phyloP scores from a whole-genome alignment of 2,888 invertebrate species.

The Polylopha cassiicola region DNA sequence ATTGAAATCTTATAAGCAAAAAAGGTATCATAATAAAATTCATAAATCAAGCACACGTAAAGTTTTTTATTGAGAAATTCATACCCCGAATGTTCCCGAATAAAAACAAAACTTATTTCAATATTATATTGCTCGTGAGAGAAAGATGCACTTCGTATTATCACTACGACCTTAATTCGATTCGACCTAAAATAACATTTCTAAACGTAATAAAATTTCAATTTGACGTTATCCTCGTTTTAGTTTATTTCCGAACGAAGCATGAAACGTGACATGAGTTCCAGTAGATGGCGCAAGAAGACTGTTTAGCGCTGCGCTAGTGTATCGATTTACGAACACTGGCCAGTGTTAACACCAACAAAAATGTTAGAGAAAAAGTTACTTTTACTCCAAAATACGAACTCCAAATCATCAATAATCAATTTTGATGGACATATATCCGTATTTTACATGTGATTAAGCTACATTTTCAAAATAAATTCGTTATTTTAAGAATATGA shows the following conservation, averaged over 20 bases:
- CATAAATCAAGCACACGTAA: too few species aligned
- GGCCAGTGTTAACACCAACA: slow-evolving; percentile 51
- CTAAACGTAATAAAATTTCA: not conserved
- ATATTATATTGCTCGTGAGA: too few species aligned
- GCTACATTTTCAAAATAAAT: slow-evolving; percentile 5
- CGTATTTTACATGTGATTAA: not conserved
- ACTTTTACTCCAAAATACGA: not conserved
- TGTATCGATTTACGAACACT: slow-evolving; percentile 62
- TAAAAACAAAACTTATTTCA: too few species aligned
- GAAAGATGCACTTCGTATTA: too few species aligned
- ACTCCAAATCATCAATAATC: too few species aligned
- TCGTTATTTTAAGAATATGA: slow-evolving; percentile 3
- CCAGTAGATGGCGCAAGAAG: slow-evolving; percentile 54
- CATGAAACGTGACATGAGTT: not conserved
- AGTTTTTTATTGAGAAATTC: too few species aligned
- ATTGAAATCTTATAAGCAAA: too few species aligned
- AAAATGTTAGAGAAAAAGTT: slow-evolving; percentile 40
- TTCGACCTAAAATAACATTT: not conserved
- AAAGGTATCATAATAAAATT: too few species aligned
- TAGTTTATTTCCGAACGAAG: slow-evolving; percentile 19
- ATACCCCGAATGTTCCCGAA: too few species aligned
- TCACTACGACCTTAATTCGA: too few species aligned
- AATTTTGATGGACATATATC: not conserved
- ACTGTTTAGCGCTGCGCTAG: slow-evolving; percentile 64
- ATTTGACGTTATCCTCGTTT: not conserved